These are phyloP conservation scores for Erythrocebus patas DNA, from an alignment of 2,113 vertebrate genomes.

Conservation along the genomic window DNA sequence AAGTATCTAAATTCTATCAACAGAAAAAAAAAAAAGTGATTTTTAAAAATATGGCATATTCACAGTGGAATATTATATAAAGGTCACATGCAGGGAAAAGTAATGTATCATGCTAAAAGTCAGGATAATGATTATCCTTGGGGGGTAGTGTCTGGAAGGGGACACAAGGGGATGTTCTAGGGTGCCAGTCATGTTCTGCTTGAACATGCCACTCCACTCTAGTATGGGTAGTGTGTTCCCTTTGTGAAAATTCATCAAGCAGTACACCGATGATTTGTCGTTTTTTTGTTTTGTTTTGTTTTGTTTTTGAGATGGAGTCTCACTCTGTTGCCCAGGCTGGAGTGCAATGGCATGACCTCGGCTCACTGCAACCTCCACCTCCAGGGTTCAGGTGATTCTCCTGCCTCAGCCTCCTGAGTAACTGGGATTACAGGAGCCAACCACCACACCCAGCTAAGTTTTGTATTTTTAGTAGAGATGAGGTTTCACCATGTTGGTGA, in stretches of 20 bases:
- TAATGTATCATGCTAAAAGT: background rate
- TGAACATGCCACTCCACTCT: background rate
- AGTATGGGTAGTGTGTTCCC: background rate
- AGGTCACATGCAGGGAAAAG: background rate
- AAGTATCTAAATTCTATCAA: background rate
- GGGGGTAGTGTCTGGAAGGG: background rate
- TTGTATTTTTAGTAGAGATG: no score
- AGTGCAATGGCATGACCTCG: no score
- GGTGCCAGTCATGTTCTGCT: background rate
- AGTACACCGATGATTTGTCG: background rate
- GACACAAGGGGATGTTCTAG: background rate
- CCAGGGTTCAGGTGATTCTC: no score
- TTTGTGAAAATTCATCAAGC: constrained; percentile 20
- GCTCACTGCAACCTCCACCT: no score
- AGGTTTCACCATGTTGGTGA: no score
- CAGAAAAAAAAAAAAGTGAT: background rate
- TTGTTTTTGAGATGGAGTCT: background rate
- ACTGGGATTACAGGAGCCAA: no score
- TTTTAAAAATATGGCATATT: background rate
- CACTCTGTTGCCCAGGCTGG: no score
- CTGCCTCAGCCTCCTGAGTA: no score
- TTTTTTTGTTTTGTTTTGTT: background rate
- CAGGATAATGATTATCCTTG: background rate
- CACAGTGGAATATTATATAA: background rate
- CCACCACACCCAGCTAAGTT: no score